Evolutionary conservation across 2,888 invertebrate species (phyloP).

Genomic region (Drosophila kuntzei): DNA sequence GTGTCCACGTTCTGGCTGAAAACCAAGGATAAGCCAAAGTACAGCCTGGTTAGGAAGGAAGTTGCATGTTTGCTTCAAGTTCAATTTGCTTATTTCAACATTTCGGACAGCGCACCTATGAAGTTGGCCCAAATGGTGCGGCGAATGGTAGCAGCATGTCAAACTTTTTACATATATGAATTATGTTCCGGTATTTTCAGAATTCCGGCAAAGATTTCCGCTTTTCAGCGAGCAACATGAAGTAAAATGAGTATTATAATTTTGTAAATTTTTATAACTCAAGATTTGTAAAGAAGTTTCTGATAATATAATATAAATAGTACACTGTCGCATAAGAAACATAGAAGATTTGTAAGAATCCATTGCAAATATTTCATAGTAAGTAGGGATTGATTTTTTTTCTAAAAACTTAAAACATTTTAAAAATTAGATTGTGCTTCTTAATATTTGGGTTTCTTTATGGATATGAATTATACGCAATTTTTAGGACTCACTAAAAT

Average conservation of each 20-base stretch:
- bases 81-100: conserved; percentile 67
- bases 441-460: too few relatives aligned
- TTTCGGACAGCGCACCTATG: conserved; percentile 57
- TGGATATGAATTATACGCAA: too few relatives aligned
- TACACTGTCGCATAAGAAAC: too few relatives aligned
- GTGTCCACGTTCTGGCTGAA: conserved; percentile 28
- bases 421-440: too few relatives aligned
- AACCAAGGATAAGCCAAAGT: conserved; percentile 63
- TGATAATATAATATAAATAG: not conserved
- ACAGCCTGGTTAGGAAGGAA: conserved; percentile 61
- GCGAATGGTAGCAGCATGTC: conserved; percentile 22
- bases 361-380: too few relatives aligned
- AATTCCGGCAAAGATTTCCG: conserved; percentile 11
- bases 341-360: too few relatives aligned
- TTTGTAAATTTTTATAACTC: not conserved
- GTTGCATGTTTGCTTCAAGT: conserved; percentile 77
- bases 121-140: conserved; percentile 1
- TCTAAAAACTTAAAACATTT: too few relatives aligned
- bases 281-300: not conserved
- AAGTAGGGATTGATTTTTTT: too few relatives aligned
- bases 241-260: not conserved
- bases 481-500: too few relatives aligned
- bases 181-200: conserved; percentile 74
- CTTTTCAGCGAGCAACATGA: conserved; percentile 9
- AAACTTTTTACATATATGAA: conserved; percentile 39